A percentile compares a stretch with the other conserved stretches of the same genome.
Evolutionary conservation across 2,797 vertebrate genomes (phyloP).

Genomic region (Pangasius macronema): DNA sequence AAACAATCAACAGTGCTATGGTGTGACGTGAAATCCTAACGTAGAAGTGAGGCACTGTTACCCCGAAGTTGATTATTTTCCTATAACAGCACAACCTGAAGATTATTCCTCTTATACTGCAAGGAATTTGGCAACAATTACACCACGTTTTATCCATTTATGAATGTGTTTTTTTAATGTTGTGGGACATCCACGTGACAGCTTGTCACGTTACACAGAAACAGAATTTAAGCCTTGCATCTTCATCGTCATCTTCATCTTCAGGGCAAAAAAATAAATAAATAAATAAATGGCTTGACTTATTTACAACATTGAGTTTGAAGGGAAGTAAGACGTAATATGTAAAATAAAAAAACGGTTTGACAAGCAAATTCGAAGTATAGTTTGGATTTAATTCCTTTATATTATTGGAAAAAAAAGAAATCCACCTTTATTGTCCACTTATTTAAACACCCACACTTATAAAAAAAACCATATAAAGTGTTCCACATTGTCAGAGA

Average conservation of each 20-base stretch:
- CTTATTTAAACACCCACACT: neutral
- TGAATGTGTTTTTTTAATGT: neutral
- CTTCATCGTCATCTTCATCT: neutral
- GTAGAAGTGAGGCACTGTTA: neutral
- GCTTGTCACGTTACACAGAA: neutral
- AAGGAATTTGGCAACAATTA: neutral
- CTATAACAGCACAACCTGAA: neutral
- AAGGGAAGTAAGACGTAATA: too few relatives aligned
- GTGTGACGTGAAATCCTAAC: neutral
- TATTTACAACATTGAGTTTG: neutral
- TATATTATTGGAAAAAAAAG: neutral
- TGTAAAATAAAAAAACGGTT: too few relatives aligned
- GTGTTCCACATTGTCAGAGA: neutral
- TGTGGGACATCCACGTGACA: neutral
- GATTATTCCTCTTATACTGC: neutral
- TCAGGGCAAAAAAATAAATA: neutral
- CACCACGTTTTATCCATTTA: neutral
- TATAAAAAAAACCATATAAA: neutral
- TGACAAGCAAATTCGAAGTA: too few relatives aligned
- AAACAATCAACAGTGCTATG: neutral
- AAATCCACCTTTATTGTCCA: neutral
- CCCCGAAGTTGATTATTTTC: neutral
- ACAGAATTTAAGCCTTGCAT: neutral
- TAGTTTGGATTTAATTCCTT: too few relatives aligned
- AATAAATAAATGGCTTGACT: neutral